Conservation (phyloP, 2,797 vertebrate species). For the Cyprinella venusta region DNA sequence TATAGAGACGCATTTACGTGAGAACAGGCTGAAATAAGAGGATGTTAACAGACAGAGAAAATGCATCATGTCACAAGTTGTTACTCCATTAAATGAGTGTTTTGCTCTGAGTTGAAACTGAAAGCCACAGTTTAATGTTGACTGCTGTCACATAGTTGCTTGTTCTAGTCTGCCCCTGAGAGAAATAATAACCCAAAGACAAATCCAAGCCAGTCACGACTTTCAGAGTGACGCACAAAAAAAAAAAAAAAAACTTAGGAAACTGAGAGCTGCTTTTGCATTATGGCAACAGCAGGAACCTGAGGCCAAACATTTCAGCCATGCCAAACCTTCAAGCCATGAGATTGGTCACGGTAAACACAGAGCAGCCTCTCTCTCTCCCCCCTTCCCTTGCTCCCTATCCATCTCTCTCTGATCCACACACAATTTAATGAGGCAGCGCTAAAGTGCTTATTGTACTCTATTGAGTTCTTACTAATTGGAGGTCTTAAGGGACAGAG, state of each 20-base stretch:
- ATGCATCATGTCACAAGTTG: neutral
- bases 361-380: neutral
- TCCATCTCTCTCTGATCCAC: conserved; percentile 33
- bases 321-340: conserved; percentile 26
- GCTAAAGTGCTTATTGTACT: conserved; percentile 53
- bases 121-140: conserved; percentile 7
- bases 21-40: no score
- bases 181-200: conserved; percentile 38
- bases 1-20: no score
- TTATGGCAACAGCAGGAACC: conserved; percentile 16
- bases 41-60: neutral
- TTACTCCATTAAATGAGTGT: neutral
- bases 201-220: conserved; percentile 28
- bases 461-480: conserved; percentile 54
- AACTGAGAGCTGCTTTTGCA: conserved; percentile 31
- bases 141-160: neutral
- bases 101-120: conserved; percentile 6
- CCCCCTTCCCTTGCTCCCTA: neutral
- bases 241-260: neutral
- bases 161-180: conserved; percentile 10
- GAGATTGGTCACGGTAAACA: conserved; percentile 2
- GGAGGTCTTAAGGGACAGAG: conserved; percentile 44
- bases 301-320: conserved; percentile 32
- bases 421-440: conserved; percentile 47
- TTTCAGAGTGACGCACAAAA: neutral